Conservation (phyloP, 2,888 invertebrate genomes). For the Epinotia bilunana region DNA sequence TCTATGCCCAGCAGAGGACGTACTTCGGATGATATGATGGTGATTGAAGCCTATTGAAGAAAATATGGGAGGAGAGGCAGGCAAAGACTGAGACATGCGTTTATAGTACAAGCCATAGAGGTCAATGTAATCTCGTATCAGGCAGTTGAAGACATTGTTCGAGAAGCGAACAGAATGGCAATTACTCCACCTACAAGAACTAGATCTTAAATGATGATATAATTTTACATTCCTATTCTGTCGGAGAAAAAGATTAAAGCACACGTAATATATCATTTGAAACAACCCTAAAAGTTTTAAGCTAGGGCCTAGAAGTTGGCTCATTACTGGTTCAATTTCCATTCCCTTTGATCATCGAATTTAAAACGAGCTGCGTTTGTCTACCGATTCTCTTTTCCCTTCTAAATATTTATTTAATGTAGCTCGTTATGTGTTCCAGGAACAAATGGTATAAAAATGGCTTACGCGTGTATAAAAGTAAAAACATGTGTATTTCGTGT, state of each 20-base stretch:
- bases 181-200: too few relatives aligned
- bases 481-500: too few relatives aligned
- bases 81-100: too few relatives aligned
- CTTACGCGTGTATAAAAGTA: not conserved
- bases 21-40: too few relatives aligned
- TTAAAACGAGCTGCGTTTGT: slow-evolving; percentile 34
- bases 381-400: slow-evolving; percentile 12
- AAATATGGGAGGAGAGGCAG: too few relatives aligned
- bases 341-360: slow-evolving; percentile 40
- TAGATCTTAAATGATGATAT: too few relatives aligned
- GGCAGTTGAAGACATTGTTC: too few relatives aligned
- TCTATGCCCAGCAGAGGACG: too few relatives aligned
- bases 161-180: too few relatives aligned
- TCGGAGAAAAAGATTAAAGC: not conserved
- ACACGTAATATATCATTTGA: not conserved
- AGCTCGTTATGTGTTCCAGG: not conserved
- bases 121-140: too few relatives aligned
- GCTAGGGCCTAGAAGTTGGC: slow-evolving; percentile 25
- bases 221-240: not conserved
- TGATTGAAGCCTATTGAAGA: too few relatives aligned
- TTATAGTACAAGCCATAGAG: too few relatives aligned
- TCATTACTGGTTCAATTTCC: slow-evolving; percentile 42
- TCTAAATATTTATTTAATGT: slow-evolving; percentile 17
- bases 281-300: slow-evolving; percentile 40
- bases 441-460: not conserved